Base-by-base conservation (phyloP, 2,113 vertebrate genomes). In the Anhinga rufa region DNA sequence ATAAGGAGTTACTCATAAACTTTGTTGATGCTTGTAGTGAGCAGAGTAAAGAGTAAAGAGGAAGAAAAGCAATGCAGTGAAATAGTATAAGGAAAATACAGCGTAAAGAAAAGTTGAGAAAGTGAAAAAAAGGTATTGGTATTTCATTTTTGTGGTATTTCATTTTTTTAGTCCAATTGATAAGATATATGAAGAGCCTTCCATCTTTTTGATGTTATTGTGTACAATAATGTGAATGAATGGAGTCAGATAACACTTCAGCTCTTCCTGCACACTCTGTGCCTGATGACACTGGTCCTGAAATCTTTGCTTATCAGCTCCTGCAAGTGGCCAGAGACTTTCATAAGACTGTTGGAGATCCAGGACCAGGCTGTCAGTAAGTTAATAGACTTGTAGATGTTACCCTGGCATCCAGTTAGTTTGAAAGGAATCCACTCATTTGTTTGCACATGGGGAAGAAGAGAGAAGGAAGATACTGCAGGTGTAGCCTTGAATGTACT, bases 261-360 rank as follows among this genome's bases (percentile, higher is more conserved):
- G 19, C 61, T 72, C 66, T 69, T 65, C 40, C 36, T 72, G 28
- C 51, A 12, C 2, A 4, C 69, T 81, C n/a, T 29, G 54, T 72
- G 44, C 75, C 11, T 58, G 25, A 25, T 55, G 21, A 40, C 44
- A 17, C 78, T 17, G 19, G 55, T 77, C 51, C 58, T 72, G 60
- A 77, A 51, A 66, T 42, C 55, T 88, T 71, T 60, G 48, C 61
- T 74, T 26, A 32, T 84, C 40, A 54, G 19, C 68, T 80, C 51
- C 38, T 93, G 40, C 54, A 69, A 69, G 49, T 0, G 2, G 19
- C 22, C 14, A 46, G 51, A 0, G 1, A 40, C 75, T 80, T 72
- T 11, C 17, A 1, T 36, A 46, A 64, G 31, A n/a, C 4, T 60
- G 18, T 28, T 48, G 42, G 74, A 77, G 70, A 46, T 79, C 10